Percentiles rank a stretch among this genome's conserved stretches.
Conservation (phyloP, 64 coral and sea anemone species). For the Stichodactyla mertensii region DNA sequence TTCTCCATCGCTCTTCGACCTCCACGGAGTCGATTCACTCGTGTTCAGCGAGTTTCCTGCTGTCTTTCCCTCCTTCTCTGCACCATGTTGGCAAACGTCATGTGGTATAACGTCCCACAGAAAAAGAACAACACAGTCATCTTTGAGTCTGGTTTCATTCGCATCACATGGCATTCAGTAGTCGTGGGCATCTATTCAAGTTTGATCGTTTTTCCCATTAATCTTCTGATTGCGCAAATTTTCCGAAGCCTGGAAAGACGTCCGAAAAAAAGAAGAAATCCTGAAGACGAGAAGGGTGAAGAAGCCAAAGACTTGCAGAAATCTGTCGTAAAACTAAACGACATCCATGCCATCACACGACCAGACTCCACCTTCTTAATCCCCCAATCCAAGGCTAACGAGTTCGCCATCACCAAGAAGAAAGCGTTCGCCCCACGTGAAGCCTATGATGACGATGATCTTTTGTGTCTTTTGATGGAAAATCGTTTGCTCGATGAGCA, state of each 20-base stretch:
- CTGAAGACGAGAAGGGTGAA: slow-evolving; percentile 27
- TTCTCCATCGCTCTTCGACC: slow-evolving; percentile 97
- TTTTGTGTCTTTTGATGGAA: slow-evolving; percentile 28
- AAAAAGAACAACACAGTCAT: slow-evolving; percentile 60
- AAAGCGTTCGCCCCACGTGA: neutral
- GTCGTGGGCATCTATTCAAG: slow-evolving; percentile 89
- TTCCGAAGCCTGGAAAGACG: slow-evolving; percentile 69
- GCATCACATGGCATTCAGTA: slow-evolving; percentile 78
- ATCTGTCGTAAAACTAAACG: neutral
- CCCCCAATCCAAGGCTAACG: neutral
- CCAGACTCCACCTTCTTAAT: neutral
- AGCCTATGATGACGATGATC: slow-evolving; percentile 28
- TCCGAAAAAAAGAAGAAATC: slow-evolving; percentile 42
- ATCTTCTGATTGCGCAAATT: slow-evolving; percentile 78
- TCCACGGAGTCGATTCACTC: slow-evolving; percentile 79
- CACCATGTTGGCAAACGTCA: slow-evolving; percentile 82
- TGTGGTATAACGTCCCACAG: slow-evolving; percentile 63
- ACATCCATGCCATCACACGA: neutral
- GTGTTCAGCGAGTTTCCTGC: slow-evolving; percentile 81
- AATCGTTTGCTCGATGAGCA: neutral
- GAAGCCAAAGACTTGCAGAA: neutral
- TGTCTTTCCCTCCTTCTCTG: slow-evolving; percentile 80
- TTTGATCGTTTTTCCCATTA: slow-evolving; percentile 94
- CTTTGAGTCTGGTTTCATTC: slow-evolving; percentile 67
- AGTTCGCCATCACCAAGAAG: neutral